Percentiles rank a stretch among this genome's conserved stretches.
These are phyloP conservation scores for Chaetodon trifasciatus DNA, from an alignment of 2,797 vertebrate genomes.

Conservation along the genomic window DNA sequence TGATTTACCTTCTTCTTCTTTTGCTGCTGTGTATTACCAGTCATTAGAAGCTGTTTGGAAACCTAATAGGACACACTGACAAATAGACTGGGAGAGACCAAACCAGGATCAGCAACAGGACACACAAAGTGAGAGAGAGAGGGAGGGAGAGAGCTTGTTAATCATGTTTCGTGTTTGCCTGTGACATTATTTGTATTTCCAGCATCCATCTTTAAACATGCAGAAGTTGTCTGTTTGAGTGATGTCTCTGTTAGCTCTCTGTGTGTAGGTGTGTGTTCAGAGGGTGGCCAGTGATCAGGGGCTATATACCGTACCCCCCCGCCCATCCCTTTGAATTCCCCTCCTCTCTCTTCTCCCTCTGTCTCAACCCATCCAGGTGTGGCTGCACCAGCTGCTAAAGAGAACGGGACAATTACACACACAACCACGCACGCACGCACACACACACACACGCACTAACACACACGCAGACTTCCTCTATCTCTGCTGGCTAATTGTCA, in stretches of 20 bases:
- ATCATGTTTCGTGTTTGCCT: slow-evolving; percentile 41
- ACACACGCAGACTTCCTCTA: slow-evolving; percentile 45
- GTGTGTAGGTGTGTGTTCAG: slow-evolving; percentile 9
- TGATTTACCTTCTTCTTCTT: slow-evolving; percentile 88
- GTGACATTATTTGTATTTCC: slow-evolving; percentile 57
- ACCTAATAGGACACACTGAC: slow-evolving; percentile 87
- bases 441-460: slow-evolving; percentile 39
- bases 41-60: slow-evolving; percentile 92
- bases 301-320: slow-evolving; percentile 28
- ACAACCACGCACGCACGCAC: slow-evolving; percentile 44
- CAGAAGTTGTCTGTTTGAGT: slow-evolving; percentile 51
- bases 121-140: slow-evolving; percentile 36
- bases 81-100: slow-evolving; percentile 75
- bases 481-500: slow-evolving; percentile 86
- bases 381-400: slow-evolving; percentile 85
- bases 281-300: slow-evolving; percentile 20
- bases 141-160: not conserved
- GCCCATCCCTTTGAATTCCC: slow-evolving; percentile 17
- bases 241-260: slow-evolving; percentile 61
- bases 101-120: slow-evolving; percentile 49
- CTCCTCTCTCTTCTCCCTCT: slow-evolving; percentile 33
- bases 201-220: slow-evolving; percentile 54
- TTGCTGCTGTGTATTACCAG: slow-evolving; percentile 89
- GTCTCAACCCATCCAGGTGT: slow-evolving; percentile 84
- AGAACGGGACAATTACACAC: slow-evolving; percentile 75